Evolutionary conservation across 2,888 invertebrate species (phyloP), one percentile per base, ranked within the genome.

Genomic region (Xestia c-nigrum): DNA sequence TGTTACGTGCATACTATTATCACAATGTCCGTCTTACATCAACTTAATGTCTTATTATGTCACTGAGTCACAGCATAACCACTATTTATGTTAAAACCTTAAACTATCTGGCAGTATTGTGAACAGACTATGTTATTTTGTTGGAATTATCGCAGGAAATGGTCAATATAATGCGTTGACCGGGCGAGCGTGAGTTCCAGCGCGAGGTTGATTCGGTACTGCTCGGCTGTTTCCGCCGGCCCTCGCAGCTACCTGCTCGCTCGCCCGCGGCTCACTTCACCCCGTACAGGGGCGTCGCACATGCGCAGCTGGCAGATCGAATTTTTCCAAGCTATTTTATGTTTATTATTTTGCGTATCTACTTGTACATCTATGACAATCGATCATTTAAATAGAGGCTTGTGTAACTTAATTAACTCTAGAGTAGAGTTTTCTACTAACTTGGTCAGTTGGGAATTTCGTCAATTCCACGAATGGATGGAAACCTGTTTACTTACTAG

Each of bases 131-230:
- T 85, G 88, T 89, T 90, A 91, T 92, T 92, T 90, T 90, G 88
- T 83, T 90, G 84, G 87, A 89, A 93, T 93, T 93, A 92, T 90
- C 90, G 90, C 90, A 94, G 93, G 93, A 95, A 95, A 94, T 94
- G 91, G 94, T 95, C 95, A 96, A 96, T 96, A 96, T 96, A 95
- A 93, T 89, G 91, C 89, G 89, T 89, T 90, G 92, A 92, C 93
- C 92, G 91, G 88, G 89, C 93, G 89, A 92, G 91, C 94, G 96
- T 94, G 91, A 91, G 88, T 90, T 92, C 94, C 90, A 89, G 86
- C 88, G 89, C 90, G 91, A 90, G 90, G 91, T 89, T 86, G 88
- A 86, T 90, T 96, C 96, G 96, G 94, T 90, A 96, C 96, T 96
- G 91, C 75, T 96, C 96, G 96, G 94, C 57, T 74, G 85, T 92